Evolutionary conservation across 2,797 vertebrate species (phyloP).

Genomic region (Luscinia luscinia): DNA sequence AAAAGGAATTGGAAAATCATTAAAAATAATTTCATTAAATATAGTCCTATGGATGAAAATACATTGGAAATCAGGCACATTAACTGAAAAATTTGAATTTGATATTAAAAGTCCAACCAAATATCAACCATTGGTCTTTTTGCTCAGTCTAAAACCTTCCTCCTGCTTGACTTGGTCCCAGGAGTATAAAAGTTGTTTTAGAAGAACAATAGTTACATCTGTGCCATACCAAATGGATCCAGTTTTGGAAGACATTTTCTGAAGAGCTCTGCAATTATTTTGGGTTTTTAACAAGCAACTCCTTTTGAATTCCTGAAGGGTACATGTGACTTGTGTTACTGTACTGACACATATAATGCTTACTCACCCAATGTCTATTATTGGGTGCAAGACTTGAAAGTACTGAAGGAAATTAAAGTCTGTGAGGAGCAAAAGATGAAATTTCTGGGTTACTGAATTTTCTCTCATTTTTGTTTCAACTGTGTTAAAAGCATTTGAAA

Average conservation of each 20-base stretch:
- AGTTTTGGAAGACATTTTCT: background rate
- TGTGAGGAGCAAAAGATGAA: background rate
- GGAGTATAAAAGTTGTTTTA: background rate
- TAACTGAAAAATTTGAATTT: background rate
- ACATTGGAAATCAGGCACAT: background rate
- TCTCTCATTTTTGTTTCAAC: background rate
- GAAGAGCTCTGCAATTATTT: background rate
- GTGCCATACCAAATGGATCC: background rate
- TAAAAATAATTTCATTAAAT: background rate
- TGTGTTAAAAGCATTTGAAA: background rate
- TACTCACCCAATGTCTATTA: background rate
- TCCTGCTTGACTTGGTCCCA: background rate
- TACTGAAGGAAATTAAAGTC: background rate
- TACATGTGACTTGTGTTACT: background rate
- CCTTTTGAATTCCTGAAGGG: background rate
- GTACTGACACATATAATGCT: background rate
- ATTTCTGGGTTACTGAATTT: background rate
- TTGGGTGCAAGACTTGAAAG: background rate
- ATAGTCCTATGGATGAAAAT: background rate
- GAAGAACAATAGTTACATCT: background rate
- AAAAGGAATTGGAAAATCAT: background rate
- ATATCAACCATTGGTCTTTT: background rate
- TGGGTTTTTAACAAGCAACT: background rate
- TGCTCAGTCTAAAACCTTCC: background rate
- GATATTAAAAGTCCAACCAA: background rate